phyloP scores from a whole-genome alignment of 2,797 vertebrate genomes.

The Smutsia temminckii region DNA sequence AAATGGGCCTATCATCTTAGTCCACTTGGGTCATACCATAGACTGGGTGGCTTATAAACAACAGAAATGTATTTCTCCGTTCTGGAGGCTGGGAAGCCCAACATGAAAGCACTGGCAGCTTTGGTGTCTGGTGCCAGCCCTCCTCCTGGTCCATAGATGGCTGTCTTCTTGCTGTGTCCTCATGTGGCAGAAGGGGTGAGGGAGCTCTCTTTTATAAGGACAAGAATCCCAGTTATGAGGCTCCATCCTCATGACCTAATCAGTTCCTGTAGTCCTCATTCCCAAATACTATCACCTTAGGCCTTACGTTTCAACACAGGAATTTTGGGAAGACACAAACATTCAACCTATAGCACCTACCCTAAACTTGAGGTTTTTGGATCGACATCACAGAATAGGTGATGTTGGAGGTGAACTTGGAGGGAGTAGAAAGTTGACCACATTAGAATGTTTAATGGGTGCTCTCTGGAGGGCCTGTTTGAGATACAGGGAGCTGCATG shows the following conservation, averaged over 20 bases:
- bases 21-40: background rate
- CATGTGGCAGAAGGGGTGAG: background rate
- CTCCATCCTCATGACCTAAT: background rate
- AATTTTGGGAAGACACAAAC: background rate
- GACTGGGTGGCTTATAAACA: background rate
- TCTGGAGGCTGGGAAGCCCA: background rate
- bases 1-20: background rate
- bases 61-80: background rate
- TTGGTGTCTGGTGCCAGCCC: background rate
- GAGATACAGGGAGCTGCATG: background rate
- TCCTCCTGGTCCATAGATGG: background rate
- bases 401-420: background rate
- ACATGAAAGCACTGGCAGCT: background rate
- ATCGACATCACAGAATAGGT: background rate
- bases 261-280: background rate
- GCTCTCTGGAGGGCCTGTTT: background rate
- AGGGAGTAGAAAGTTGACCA: background rate
- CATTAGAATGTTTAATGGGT: background rate
- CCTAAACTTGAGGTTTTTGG: background rate
- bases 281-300: background rate
- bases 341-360: background rate
- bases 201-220: background rate
- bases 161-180: background rate
- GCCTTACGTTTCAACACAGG: background rate
- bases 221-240: background rate